Conservation (phyloP, 2,797 vertebrate genomes). For the Pantherophis alleghaniensis region DNA sequence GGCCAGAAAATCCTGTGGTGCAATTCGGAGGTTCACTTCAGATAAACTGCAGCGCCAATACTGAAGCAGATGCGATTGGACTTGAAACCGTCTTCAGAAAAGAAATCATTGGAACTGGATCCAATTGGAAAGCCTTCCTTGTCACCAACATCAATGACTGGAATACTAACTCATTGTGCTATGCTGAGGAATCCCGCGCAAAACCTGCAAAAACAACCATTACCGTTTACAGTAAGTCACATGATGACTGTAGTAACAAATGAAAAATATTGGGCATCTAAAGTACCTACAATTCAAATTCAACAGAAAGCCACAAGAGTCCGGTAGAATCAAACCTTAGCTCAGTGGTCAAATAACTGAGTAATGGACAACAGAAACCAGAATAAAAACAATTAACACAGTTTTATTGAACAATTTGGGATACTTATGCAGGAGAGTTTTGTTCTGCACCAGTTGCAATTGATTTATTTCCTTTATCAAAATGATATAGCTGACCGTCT, state of each 20-base stretch:
- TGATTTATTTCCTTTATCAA: not conserved
- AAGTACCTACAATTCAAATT: not conserved
- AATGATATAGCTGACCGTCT: not conserved
- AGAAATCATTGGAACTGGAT: rapidly evolving
- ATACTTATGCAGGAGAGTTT: not conserved
- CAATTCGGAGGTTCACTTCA: not conserved
- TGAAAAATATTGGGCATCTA: not conserved
- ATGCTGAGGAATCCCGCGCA: rapidly evolving
- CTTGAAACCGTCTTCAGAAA: slow-evolving; percentile 36
- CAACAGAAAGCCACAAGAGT: not conserved
- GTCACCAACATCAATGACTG: not conserved
- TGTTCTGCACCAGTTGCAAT: not conserved
- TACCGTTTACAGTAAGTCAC: slow-evolving; percentile 54
- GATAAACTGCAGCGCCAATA: slow-evolving; percentile 49
- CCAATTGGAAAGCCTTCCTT: slow-evolving; percentile 25
- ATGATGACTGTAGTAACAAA: not conserved
- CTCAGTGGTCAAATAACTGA: not conserved
- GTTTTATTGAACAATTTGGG: not conserved
- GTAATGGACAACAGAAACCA: not conserved
- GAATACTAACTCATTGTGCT: not conserved
- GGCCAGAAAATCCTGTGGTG: not conserved
- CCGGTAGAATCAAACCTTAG: not conserved
- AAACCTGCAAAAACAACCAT: rapidly evolving
- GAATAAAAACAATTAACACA: not conserved
- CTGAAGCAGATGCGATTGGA: not conserved